A percentile compares a stretch with the other conserved stretches of the same genome.
Conservation (phyloP, 53 echinoderm and acorn worm genomes). For the Crossaster papposus region DNA sequence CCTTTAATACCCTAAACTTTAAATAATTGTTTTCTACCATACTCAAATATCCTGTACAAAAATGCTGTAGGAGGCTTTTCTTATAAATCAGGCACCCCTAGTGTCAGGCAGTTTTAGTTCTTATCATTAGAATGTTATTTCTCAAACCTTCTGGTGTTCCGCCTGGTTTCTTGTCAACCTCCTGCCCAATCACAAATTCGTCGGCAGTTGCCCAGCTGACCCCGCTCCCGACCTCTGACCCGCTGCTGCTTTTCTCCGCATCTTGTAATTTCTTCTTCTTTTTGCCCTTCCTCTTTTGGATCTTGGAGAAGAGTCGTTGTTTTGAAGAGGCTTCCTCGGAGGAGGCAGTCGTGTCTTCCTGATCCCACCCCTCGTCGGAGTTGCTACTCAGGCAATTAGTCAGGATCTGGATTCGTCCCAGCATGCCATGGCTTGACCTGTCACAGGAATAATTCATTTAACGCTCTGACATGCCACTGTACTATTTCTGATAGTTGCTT, state of each 20-base stretch:
- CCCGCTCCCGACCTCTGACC: constrained; percentile 4
- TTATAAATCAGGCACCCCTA: background rate
- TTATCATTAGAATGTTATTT: background rate
- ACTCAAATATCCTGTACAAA: too few relatives aligned
- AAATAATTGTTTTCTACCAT: too few relatives aligned
- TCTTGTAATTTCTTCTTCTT: constrained; percentile 21
- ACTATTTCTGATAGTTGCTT: background rate
- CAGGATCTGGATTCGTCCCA: constrained; percentile 31
- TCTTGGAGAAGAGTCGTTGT: constrained; percentile 24
- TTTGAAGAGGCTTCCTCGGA: constrained; percentile 29
- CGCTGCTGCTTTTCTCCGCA: constrained; percentile 23
- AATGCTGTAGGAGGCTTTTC: too few relatives aligned
- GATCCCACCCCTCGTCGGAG: constrained; percentile 37
- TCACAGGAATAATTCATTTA: background rate
- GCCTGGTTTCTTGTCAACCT: background rate
- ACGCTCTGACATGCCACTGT: too few relatives aligned
- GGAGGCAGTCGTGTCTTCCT: constrained; percentile 54
- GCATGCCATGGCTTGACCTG: constrained; percentile 40
- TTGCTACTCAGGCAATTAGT: constrained; percentile 40
- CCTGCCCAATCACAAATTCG: background rate
- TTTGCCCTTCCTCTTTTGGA: constrained; percentile 41
- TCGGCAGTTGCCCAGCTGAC: background rate
- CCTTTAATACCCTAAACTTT: too few relatives aligned
- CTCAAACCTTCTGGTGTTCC: background rate
- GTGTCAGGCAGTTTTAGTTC: background rate